phyloP scores from a whole-genome alignment of 2,797 vertebrate genomes.

The Clamator glandarius region DNA sequence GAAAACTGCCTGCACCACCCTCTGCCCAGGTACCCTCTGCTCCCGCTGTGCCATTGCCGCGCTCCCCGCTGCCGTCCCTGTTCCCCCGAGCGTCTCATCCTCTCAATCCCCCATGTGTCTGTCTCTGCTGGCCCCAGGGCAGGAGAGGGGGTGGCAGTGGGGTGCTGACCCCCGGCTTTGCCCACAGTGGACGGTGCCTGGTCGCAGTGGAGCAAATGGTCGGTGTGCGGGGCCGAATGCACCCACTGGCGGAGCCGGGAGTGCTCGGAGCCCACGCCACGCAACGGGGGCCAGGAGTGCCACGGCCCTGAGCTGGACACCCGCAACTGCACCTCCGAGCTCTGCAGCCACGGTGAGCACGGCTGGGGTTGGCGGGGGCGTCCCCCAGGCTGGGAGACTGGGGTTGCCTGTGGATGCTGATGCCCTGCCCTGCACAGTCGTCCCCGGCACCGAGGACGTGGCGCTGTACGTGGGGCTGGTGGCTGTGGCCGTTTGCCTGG shows the following conservation, averaged over 20 bases:
- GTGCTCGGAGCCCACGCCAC: slow-evolving; percentile 92
- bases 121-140: neutral
- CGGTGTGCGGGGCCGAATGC: slow-evolving; percentile 90
- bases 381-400: rapidly evolving
- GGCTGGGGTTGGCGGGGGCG: rapidly evolving
- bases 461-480: slow-evolving; percentile 95
- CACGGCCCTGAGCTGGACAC: slow-evolving; percentile 91
- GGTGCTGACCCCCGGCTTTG: neutral
- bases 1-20: slow-evolving; percentile 98
- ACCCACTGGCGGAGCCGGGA: slow-evolving; percentile 95
- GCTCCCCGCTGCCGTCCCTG: neutral
- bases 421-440: slow-evolving; percentile 70
- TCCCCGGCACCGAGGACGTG: slow-evolving; percentile 88
- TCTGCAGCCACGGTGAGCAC: slow-evolving; percentile 93
- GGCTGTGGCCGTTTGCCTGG: slow-evolving; percentile 92
- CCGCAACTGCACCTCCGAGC: slow-evolving; percentile 94
- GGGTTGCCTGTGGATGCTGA: neutral
- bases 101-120: neutral
- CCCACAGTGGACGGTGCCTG: slow-evolving; percentile 91
- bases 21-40: slow-evolving; percentile 92
- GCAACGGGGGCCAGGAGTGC: slow-evolving; percentile 93
- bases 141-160: neutral
- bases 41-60: neutral
- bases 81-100: neutral
- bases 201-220: slow-evolving; percentile 98